Evolutionary conservation across 2,888 invertebrate genomes (phyloP).

Genomic region (Pollenia amentaria): DNA sequence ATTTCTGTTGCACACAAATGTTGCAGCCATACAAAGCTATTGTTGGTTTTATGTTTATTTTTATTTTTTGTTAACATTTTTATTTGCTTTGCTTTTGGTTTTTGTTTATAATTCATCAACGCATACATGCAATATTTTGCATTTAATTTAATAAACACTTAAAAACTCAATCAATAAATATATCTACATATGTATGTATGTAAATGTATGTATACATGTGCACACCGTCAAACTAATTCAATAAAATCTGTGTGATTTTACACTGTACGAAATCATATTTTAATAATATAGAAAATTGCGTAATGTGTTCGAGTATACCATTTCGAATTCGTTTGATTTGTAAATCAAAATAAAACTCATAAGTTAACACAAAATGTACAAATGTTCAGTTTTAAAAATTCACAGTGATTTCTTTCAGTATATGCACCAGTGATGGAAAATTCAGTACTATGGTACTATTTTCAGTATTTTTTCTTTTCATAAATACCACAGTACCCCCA

Average conservation of each 20-base stretch:
- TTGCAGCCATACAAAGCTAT: not conserved
- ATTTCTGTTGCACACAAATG: not conserved
- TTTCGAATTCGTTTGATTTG: no score
- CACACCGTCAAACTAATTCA: not conserved
- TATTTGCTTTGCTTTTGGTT: slow-evolving; percentile 39
- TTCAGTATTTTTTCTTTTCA: no score
- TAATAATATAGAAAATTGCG: no score
- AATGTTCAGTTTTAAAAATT: no score
- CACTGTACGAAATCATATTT: no score
- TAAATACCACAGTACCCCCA: no score
- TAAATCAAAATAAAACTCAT: no score
- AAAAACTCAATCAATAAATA: slow-evolving; percentile 73
- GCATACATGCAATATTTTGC: slow-evolving; percentile 75
- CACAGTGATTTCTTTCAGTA: no score
- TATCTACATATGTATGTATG: not conserved
- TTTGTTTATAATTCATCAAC: slow-evolving; percentile 69
- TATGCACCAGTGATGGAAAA: no score
- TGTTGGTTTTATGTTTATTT: not conserved
- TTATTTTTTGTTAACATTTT: slow-evolving; percentile 4
- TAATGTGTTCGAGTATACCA: no score
- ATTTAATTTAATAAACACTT: slow-evolving; percentile 77
- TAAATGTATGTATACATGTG: slow-evolving; percentile 3
- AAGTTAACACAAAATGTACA: no score
- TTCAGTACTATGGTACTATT: no score
- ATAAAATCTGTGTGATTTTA: not conserved